phyloP scores from a whole-genome alignment of 2,113 vertebrate genomes.

The Blennius ocellaris region DNA sequence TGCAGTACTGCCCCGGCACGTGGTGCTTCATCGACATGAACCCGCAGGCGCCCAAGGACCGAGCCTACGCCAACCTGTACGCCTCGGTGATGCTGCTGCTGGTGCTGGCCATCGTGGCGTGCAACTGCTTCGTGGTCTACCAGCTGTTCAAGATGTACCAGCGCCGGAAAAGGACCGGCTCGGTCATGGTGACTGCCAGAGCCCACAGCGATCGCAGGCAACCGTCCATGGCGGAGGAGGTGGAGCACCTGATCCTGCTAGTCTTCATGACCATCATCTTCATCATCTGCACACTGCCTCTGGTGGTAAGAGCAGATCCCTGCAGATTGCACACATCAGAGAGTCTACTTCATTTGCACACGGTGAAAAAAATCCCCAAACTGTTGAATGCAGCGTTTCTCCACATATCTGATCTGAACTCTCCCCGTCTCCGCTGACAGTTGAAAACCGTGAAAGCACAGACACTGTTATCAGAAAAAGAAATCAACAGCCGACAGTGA shows the following conservation, averaged over 20 bases:
- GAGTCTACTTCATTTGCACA: too few species aligned
- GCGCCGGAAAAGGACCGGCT: slow-evolving; percentile 74
- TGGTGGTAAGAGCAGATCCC: slow-evolving; percentile 88
- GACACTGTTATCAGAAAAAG: background rate
- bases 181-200: background rate
- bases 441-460: background rate
- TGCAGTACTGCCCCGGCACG: slow-evolving; percentile 92
- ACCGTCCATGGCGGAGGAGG: slow-evolving; percentile 88
- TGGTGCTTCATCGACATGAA: slow-evolving; percentile 95
- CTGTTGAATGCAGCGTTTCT: too few species aligned
- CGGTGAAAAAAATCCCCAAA: too few species aligned
- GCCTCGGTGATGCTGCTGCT: slow-evolving; percentile 89
- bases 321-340: background rate
- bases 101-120: slow-evolving; percentile 85
- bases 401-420: too few species aligned
- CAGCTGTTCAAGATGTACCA: slow-evolving; percentile 89
- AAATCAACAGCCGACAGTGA: background rate
- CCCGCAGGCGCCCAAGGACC: rapidly evolving
- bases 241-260: slow-evolving; percentile 92
- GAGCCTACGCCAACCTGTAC: slow-evolving; percentile 86
- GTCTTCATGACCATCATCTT: slow-evolving; percentile 94
- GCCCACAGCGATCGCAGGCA: slow-evolving; percentile 48
- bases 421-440: background rate
- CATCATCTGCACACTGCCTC: slow-evolving; percentile 91
- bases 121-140: slow-evolving; percentile 88